Percentiles rank a stretch among this genome's conserved stretches.
These are phyloP conservation scores for Echinarachnius parma DNA, from an alignment of 53 echinoderm and acorn worm genomes.

Conservation along the genomic window DNA sequence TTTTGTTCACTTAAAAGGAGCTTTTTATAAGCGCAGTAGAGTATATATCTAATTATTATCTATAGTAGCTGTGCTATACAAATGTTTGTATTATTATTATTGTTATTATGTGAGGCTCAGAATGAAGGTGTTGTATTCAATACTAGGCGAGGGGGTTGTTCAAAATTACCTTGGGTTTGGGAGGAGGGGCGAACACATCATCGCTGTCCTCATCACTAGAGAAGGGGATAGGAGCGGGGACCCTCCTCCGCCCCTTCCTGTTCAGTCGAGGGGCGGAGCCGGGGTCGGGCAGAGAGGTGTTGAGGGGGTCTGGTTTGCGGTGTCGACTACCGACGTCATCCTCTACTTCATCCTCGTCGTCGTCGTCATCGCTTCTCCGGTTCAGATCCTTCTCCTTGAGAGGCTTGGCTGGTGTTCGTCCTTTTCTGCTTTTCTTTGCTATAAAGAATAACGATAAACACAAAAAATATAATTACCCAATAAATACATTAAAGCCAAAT, in stretches of 20 bases:
- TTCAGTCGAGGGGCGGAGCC: constrained; percentile 37
- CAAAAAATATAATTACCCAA: no score
- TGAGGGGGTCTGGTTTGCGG: constrained; percentile 2
- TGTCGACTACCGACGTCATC: constrained; percentile 6
- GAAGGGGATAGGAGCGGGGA: constrained; percentile 64
- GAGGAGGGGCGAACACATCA: constrained; percentile 56
- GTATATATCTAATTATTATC: no score
- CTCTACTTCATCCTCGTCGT: constrained; percentile 28
- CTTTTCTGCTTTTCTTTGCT: constrained; percentile 36
- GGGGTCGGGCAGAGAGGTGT: constrained; percentile 40
- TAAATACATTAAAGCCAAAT: no score
- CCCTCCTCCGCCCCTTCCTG: constrained; percentile 45
- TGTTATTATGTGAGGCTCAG: no score
- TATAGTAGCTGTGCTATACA: no score
- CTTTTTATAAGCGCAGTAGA: no score
- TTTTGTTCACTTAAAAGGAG: no score
- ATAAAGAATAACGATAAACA: no score
- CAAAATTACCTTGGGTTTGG: constrained; percentile 31
- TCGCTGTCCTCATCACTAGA: constrained; percentile 89
- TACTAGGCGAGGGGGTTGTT: no score
- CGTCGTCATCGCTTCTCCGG: constrained; percentile 42
- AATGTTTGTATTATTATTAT: no score
- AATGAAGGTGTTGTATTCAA: no score
- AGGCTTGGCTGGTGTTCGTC: constrained; percentile 31
- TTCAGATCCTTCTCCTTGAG: constrained; percentile 47